Evolutionary conservation across 2,797 vertebrate species (phyloP).

Genomic region (Platalea minor): DNA sequence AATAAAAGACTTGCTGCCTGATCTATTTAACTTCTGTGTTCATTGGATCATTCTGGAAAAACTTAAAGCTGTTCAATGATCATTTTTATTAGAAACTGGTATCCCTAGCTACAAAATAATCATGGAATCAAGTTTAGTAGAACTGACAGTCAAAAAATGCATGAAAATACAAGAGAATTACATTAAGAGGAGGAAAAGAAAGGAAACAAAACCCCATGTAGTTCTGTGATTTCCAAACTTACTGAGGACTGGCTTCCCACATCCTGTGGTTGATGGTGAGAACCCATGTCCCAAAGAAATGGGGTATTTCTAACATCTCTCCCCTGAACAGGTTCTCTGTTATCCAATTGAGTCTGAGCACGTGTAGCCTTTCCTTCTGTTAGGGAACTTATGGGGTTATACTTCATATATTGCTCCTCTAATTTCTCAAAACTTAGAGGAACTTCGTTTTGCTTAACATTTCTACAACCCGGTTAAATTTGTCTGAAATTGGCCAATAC

Average conservation of each 20-base stretch:
- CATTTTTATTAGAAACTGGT: not conserved
- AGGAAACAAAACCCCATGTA: fast-evolving
- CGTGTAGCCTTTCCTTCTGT: not conserved
- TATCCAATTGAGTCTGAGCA: not conserved
- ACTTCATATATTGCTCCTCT: not conserved
- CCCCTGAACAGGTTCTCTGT: not conserved
- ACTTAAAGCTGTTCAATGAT: not conserved
- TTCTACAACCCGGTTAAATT: not conserved
- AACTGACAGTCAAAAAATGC: not conserved
- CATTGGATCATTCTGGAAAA: not conserved
- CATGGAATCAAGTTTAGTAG: not conserved
- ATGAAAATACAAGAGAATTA: not conserved
- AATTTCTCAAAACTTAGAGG: not conserved
- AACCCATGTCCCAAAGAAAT: not conserved
- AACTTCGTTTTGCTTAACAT: not conserved
- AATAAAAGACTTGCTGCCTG: not conserved
- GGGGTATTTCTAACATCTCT: not conserved
- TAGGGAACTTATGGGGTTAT: not conserved
- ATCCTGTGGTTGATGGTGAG: not conserved
- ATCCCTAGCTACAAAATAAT: not conserved
- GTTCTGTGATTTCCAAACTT: not conserved
- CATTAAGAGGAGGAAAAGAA: not conserved
- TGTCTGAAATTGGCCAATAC: not conserved
- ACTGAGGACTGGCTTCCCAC: not conserved
- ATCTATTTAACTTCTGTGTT: not conserved